These are phyloP conservation scores for Magallana gigas DNA, from an alignment of 1,140 invertebrate genomes.

Conservation along the genomic window DNA sequence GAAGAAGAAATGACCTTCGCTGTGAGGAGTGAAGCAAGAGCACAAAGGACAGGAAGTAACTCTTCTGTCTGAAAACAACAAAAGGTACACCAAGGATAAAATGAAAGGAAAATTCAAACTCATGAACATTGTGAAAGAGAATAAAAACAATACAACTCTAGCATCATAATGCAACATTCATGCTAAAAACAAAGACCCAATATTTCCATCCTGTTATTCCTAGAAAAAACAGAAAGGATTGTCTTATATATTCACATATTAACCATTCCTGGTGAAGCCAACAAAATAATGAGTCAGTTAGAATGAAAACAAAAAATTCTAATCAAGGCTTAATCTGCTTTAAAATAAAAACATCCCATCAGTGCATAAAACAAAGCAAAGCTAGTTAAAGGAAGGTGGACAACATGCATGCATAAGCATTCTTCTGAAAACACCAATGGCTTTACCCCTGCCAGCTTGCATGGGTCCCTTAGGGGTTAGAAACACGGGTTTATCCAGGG, in stretches of 20 bases:
- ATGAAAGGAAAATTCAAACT: not conserved
- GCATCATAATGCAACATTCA: not conserved
- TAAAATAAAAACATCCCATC: not conserved
- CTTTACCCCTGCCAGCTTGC: slow-evolving; percentile 66
- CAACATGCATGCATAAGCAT: not conserved
- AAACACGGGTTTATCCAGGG: slow-evolving; percentile 76
- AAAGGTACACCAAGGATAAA: slow-evolving; percentile 13
- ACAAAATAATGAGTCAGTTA: not conserved
- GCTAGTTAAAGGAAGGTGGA: not conserved
- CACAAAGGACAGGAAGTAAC: slow-evolving; percentile 14
- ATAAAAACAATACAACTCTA: slow-evolving; percentile 17
- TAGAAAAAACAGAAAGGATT: no score
- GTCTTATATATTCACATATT: no score
- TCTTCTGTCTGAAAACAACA: slow-evolving; percentile 45
- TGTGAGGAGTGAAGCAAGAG: not conserved
- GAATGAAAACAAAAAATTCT: not conserved
- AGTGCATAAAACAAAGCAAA: not conserved
- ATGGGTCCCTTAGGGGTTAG: slow-evolving; percentile 75
- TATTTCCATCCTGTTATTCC: no score
- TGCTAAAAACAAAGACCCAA: slow-evolving; percentile 3
- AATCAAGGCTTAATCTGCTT: not conserved
- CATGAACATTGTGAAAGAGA: not conserved
- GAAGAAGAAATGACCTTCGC: slow-evolving; percentile 10
- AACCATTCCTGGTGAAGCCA: not conserved
- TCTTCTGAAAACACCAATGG: not conserved